phyloP scores from a whole-genome alignment of 1,140 invertebrate species.

The Drosophila kanapiae region DNA sequence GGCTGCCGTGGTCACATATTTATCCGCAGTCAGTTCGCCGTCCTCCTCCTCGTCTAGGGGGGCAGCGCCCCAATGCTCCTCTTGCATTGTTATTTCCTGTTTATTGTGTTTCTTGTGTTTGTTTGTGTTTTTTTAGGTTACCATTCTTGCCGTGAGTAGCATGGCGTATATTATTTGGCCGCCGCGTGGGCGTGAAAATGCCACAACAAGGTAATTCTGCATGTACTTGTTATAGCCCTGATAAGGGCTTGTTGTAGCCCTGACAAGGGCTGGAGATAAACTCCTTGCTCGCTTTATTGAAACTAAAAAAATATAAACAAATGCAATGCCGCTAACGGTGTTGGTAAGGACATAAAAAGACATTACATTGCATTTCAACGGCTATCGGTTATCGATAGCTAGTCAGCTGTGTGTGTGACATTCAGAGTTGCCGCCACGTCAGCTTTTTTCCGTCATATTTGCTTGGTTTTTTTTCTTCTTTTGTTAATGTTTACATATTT shows the following conservation, averaged over 20 bases:
- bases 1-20: conserved; percentile 47
- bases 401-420: not conserved
- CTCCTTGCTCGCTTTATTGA: not conserved
- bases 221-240: no score
- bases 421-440: conserved; percentile 12
- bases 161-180: no score
- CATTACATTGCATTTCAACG: not conserved
- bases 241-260: no score
- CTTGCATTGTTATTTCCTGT: conserved; percentile 49
- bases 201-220: no score
- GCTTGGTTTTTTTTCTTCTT: not conserved
- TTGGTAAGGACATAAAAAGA: not conserved
- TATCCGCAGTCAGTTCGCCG: conserved; percentile 36
- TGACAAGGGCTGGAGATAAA: no score
- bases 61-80: conserved; percentile 65
- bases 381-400: not conserved
- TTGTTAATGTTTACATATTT: no score
- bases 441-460: conserved; percentile 2
- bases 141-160: no score
- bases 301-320: conserved; percentile 24
- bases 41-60: conserved; percentile 40
- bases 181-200: no score
- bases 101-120: no score
- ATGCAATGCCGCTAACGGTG: conserved; percentile 26
- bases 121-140: no score